phyloP scores from a whole-genome alignment of 2,888 invertebrate species.

The Acronicta alni region DNA sequence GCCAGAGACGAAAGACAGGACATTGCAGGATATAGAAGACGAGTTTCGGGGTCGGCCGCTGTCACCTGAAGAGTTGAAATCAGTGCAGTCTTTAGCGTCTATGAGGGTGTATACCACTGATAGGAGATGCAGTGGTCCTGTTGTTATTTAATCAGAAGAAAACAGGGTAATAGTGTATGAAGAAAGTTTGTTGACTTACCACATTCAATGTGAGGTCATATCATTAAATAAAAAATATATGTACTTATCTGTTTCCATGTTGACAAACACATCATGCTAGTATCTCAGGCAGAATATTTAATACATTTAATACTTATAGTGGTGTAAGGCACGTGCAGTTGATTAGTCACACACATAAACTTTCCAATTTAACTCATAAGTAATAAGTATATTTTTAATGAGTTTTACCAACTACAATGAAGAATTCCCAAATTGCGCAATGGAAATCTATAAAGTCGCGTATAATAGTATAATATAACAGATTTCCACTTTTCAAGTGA shows the following conservation, averaged over 20 bases:
- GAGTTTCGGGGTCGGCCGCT: conserved; percentile 74
- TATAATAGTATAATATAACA: too few relatives aligned
- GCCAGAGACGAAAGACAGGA: conserved; percentile 81
- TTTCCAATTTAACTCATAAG: too few relatives aligned
- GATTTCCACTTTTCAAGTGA: too few relatives aligned
- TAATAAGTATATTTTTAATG: too few relatives aligned
- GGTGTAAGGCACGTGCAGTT: too few relatives aligned
- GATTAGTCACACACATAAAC: too few relatives aligned
- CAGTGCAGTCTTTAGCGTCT: conserved; percentile 56
- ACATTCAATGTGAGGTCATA: not conserved
- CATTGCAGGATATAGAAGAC: conserved; percentile 79
- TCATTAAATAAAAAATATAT: not conserved
- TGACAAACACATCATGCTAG: not conserved
- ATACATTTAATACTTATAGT: too few relatives aligned
- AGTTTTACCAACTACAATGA: too few relatives aligned
- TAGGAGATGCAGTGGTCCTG: conserved; percentile 51
- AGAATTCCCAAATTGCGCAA: too few relatives aligned
- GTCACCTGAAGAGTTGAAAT: conserved; percentile 53
- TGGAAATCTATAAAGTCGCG: too few relatives aligned
- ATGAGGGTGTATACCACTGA: conserved; percentile 37
- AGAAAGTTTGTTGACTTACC: not conserved
- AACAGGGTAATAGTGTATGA: not conserved
- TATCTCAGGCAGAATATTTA: too few relatives aligned
- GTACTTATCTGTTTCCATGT: not conserved
- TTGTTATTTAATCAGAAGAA: conserved; percentile 35